Evolutionary conservation across 2,113 vertebrate genomes (phyloP), one percentile per base, ranked within the genome.

Genomic region (Phodopus roborovskii): DNA sequence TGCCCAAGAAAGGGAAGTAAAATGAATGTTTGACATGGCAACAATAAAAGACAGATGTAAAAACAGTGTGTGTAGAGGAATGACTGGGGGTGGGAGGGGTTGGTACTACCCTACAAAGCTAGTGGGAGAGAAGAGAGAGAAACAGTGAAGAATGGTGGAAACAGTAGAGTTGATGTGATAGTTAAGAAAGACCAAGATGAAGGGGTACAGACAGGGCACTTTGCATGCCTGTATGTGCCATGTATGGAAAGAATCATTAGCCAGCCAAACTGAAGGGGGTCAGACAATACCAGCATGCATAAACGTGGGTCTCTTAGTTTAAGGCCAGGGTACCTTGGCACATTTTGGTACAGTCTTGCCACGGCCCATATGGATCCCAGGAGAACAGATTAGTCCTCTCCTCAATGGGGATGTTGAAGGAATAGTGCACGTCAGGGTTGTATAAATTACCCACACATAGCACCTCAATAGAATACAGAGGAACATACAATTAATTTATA

Each of bases 371-470:
- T 11, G 98, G 98, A 96, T 99, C 99, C 99, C 99, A 99, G 0
- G 97, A 97, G 98, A 99, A 99, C n/a, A 98, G 97, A 95, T 99
- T 99, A 10, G 70, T 98, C 97, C 98, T 98, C n/a, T 99, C 99
- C 98, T 99, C 99, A 96, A 99, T 97, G 22, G 99, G 99, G 96
- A 99, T 98, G 97, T 98, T 99, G 98, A 99, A 99, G 71, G 99
- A 99, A 93, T 99, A 99, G 83, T 95, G 99, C 62, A 99, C 99
- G 96, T 99, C 99, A 79, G 99, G 99, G 97, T 99, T 99, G 98
- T 99, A 99, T 70, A 99, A 99, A 98, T 99, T 99, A 94, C 99
- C 99, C 97, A 99, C 99, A 98, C 99, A 99, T 90, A 99, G 98
- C 96, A 99, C 99, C 99, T 99, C 97, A 98, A 98, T 97, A 98